Conservation (phyloP, 2,888 invertebrate species). For the Apamea crenata region DNA sequence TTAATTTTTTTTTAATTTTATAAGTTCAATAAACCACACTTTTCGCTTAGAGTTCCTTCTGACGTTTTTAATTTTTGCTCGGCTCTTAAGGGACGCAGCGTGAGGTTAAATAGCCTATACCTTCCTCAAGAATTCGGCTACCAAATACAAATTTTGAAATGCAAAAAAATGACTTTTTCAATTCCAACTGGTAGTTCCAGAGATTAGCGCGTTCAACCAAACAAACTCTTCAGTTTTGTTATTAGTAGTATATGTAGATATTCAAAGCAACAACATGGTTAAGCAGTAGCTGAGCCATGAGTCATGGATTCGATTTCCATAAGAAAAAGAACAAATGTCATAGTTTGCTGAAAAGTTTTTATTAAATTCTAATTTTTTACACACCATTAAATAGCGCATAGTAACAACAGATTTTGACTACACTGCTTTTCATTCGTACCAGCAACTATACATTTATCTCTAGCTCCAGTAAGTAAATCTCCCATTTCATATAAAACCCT, state of each 20-base stretch:
- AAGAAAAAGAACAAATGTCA: neutral
- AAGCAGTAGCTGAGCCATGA: neutral
- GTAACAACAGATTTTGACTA: neutral
- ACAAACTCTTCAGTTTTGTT: no score
- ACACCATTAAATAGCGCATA: neutral
- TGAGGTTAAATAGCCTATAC: neutral
- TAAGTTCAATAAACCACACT: neutral
- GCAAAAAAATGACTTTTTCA: no score
- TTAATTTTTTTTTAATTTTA: neutral
- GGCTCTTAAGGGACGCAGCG: neutral
- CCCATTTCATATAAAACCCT: slow-evolving; percentile 46
- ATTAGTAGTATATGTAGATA: no score
- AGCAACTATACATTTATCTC: slow-evolving; percentile 11
- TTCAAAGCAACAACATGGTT: neutral
- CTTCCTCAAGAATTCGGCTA: neutral
- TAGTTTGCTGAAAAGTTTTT: no score
- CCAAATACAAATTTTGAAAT: no score
- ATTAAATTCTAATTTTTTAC: neutral
- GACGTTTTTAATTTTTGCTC: neutral
- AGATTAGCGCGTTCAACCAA: no score
- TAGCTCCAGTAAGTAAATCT: slow-evolving; percentile 60
- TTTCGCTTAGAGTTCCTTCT: neutral
- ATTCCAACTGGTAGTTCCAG: no score
- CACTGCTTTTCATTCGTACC: neutral
- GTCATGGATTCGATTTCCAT: neutral